Conservation (phyloP, 64 coral and sea anemone species). For the Orbicella faveolata region DNA sequence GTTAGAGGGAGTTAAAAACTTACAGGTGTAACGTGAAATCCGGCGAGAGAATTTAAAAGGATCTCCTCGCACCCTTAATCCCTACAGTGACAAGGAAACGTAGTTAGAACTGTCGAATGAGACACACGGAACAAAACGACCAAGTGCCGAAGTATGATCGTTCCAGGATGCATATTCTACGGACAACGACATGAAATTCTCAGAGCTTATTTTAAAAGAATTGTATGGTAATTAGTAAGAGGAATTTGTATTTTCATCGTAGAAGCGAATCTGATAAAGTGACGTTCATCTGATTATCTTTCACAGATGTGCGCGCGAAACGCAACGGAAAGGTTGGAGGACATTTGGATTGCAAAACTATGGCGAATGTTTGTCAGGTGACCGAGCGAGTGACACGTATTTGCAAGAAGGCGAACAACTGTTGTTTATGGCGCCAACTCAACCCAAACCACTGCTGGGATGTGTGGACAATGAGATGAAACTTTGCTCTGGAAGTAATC, state of each 20-base stretch:
- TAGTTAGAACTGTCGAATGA: no score
- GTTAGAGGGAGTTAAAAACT: no score
- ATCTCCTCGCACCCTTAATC: no score
- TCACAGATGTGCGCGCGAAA: slow-evolving; percentile 82
- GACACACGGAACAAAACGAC: no score
- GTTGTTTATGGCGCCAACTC: slow-evolving; percentile 58
- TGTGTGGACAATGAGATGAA: slow-evolving; percentile 89
- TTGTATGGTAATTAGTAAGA: neutral
- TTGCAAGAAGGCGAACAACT: slow-evolving; percentile 88
- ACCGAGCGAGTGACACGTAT: slow-evolving; percentile 65
- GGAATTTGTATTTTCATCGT: neutral
- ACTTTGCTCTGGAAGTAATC: slow-evolving; percentile 56
- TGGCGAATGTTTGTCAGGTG: slow-evolving; percentile 97
- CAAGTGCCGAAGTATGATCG: no score
- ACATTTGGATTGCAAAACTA: slow-evolving; percentile 91
- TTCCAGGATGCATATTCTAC: no score
- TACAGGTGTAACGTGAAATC: no score
- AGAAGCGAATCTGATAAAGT: neutral
- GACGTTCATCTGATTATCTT: neutral
- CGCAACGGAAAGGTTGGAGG: slow-evolving; percentile 59
- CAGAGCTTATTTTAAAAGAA: no score
- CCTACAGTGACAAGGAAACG: no score
- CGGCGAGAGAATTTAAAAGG: no score
- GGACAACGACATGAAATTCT: no score
- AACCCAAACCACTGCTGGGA: slow-evolving; percentile 87